These are phyloP conservation scores for Cistogaster globosa DNA, from an alignment of 2,888 invertebrate genomes.

Conservation along the genomic window DNA sequence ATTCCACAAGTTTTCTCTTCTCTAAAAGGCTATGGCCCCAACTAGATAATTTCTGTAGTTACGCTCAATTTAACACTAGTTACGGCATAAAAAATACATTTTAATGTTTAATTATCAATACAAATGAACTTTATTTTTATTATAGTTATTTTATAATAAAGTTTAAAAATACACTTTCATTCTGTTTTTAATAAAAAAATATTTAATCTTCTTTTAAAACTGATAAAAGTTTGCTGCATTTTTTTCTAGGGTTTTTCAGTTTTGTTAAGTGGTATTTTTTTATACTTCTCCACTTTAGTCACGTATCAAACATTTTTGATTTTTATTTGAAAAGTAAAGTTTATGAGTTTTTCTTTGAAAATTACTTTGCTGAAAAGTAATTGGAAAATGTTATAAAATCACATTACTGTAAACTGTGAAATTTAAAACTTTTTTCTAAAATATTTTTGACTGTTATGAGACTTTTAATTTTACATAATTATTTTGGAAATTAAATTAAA, in stretches of 20 bases:
- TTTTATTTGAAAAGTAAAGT: slow-evolving; percentile 3
- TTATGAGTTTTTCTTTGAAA: background rate
- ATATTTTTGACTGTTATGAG: background rate
- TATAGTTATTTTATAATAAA: too few species aligned
- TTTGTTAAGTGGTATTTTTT: background rate
- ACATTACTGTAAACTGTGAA: background rate
- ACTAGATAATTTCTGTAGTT: too few species aligned
- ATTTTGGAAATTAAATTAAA: too few species aligned
- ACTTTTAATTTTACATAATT: too few species aligned
- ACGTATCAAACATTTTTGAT: slow-evolving; percentile 31
- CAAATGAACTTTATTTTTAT: too few species aligned
- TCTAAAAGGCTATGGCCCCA: too few species aligned
- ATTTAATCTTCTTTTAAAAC: background rate
- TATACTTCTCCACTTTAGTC: slow-evolving; percentile 25
- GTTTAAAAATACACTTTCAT: too few species aligned
- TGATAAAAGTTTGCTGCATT: background rate
- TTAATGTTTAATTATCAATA: too few species aligned
- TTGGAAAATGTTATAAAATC: slow-evolving; percentile 4
- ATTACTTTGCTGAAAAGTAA: background rate
- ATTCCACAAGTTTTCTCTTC: too few species aligned
- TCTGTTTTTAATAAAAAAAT: too few species aligned
- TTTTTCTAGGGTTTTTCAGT: background rate
- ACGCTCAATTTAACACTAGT: too few species aligned
- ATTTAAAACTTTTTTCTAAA: background rate
- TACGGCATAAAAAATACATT: too few species aligned